Evolutionary conservation across 1,140 invertebrate genomes (phyloP), one percentile per base, ranked within the genome.

Genomic region (Caenorhabditis inopinata): DNA sequence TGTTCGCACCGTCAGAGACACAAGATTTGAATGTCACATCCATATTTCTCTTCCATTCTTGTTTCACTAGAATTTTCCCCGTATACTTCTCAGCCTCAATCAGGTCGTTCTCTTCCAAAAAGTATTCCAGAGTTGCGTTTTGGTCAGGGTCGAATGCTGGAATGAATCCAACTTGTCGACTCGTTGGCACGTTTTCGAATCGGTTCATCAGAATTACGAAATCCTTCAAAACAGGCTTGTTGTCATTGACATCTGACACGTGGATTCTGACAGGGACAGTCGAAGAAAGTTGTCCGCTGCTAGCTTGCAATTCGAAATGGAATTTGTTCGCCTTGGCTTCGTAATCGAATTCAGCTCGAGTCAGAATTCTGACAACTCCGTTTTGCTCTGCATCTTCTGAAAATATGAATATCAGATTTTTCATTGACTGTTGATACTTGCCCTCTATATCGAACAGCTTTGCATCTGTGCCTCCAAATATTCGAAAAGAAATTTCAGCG

Each of bases 1-100:
- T 90, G 84, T 92, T 91, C 12, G 89, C 86, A 2, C 91, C 91
- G 93, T 93, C 93, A 78, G 93, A 93, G 0, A 98, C 96, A 27
- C 94, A 94, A 12, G 98, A 93, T 90, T 96, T 94, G 93, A 98
- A 95, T 0, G 93, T 93, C 4, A 95, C 96, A 42, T 95, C 91
- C 86, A 96, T 93, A 0, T 95, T 94, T 7, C 98, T 94, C 89
- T 98, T 97, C 4, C 96, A 97, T 88, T 97, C 96, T 1, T 49
- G 78, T 45, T 84, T 81, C 9, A 89, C 79, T 18, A 35, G 38
- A 18, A 87, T 49, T 47, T 62, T 80, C 5, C 86, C 86, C 25
- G 74, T 83, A 38, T 62, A 79, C 35, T 83, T 77, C 18, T 87
- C 85, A 1, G 88, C 86, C 7, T 68, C 62, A 2, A 87, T 29